These are phyloP conservation scores for Muscidifurax raptorellus DNA, from an alignment of 1,140 invertebrate genomes.

Conservation along the genomic window DNA sequence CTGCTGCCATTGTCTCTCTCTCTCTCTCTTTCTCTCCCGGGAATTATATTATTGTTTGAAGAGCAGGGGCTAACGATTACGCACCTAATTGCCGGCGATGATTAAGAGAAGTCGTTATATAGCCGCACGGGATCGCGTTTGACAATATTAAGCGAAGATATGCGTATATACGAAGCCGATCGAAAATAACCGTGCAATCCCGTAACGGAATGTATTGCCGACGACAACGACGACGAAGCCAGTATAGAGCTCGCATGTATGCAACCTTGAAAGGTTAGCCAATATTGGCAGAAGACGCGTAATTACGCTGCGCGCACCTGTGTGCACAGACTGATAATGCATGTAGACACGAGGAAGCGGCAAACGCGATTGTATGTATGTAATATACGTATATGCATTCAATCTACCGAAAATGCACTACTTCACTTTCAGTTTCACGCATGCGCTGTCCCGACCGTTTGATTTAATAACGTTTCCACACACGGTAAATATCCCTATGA, in stretches of 20 bases:
- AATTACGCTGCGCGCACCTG: slow-evolving; percentile 71
- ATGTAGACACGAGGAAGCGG: background rate
- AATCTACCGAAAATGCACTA: background rate
- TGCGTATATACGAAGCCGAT: too few species aligned
- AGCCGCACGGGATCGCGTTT: background rate
- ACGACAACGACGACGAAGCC: slow-evolving; percentile 2
- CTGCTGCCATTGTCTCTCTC: slow-evolving; percentile 4
- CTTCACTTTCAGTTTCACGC: background rate
- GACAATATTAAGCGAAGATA: background rate
- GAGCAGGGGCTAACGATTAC: slow-evolving; percentile 13
- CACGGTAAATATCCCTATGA: background rate
- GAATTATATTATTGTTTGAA: slow-evolving; percentile 23
- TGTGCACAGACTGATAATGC: background rate
- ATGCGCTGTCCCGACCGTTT: too few species aligned
- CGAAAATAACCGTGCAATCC: background rate
- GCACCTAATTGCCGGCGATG: slow-evolving; percentile 15
- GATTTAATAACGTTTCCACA: background rate
- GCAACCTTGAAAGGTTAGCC: slow-evolving; percentile 76
- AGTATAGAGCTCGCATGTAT: slow-evolving; percentile 29
- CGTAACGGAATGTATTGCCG: background rate
- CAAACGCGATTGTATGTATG: background rate
- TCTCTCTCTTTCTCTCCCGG: background rate
- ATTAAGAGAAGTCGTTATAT: slow-evolving; percentile 5
- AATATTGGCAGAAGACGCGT: slow-evolving; percentile 75
- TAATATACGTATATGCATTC: too few species aligned